Evolutionary conservation across 2,797 vertebrate species (phyloP), one percentile per base, ranked within the genome.

Genomic region (Amblyopsis hoosieri): DNA sequence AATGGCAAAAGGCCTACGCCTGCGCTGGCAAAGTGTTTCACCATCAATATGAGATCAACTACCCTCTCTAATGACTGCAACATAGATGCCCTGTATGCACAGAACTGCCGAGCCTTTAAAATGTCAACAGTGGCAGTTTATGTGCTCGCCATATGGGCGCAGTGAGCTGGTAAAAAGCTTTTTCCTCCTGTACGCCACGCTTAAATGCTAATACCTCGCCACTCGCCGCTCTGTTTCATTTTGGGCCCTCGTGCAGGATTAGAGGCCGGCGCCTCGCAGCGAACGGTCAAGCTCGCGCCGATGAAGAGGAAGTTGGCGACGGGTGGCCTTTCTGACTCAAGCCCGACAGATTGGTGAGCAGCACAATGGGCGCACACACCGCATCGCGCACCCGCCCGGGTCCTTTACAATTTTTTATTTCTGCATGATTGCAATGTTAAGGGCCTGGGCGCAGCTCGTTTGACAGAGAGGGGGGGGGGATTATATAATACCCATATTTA

Each of bases 121-220:
- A 92, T 91, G 91, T 90, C 89, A 91, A 90, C 90, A 88, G 85
- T 84, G 81, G 84, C 87, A 89, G 90, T 92, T 92, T 85, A 89
- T 88, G 83, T 80, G 84, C 87, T 91, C 89, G 88, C 89, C 90
- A 91, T 91, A 88, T 88, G 86, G 89, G 81, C 87, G 89, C 90
- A 89, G 82, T 85, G 84, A 87, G 85, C 88, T 87, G 82, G 88
- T 85, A 89, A 91, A 92, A 91, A 87, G 89, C 87, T 91, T 90
- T 93, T 29, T 91, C 89, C 90, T 90, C 83, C 85, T 74, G 83
- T 82, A 85, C 65, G 82, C 85, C 71, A 89, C 87, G 89, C 86
- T 91, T 88, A 94, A 92, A 86, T 84, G 91, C 85, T 91, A 93
- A 90, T 93, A 93, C 88, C 90, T 91, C 91, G 19, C 74, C 69